Evolutionary conservation across 30 jellyfish, hydroid and myxozoan genomes (phyloP), one percentile per base, ranked within the genome.

Genomic region (Hydractinia echinata): DNA sequence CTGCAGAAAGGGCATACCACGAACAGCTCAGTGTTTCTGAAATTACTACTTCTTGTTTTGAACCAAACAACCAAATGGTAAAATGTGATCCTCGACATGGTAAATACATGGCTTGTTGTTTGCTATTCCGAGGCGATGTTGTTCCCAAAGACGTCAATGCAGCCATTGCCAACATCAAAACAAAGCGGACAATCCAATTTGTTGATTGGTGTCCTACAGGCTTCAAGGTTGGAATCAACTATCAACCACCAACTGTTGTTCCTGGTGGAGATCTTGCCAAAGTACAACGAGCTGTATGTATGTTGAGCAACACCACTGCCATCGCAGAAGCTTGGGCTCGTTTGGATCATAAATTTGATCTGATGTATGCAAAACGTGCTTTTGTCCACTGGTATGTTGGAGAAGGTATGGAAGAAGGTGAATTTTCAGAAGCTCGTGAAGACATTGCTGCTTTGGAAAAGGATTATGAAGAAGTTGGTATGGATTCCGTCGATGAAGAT

Each of bases 371-470:
- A 30, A 30, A 30, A 30, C 44, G 44, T 30, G 44, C 44, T 0
- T 30, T 30, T 30, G 44, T 30, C 44, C 44, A 30, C 2, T 30
- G 44, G 44, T 30, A 30, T 30, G 44, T 30, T 30, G 44, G 44
- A 30, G 44, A 30, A 30, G 44, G 44, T 2, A 30, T 30, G 44
- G 44, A 89, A 76, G 97, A 89, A 62, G 97, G 97, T 5, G 97
- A 89, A 78, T 89, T 89, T 86, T 76, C 92, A 55, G 97, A 89
- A 71, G 97, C 97, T n/a, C 76, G 97, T 18, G 97, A 89, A 66
- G 97, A 89, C 54, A 30, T 30, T 30, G 44, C 44, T 0, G 44
- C 44, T 30, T 30, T 30, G 44, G 44, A 30, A 30, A 30, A 62
- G 72, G 97, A 89, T 77, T 89, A 89, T 54, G 95, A 89, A 81